phyloP scores from a whole-genome alignment of 1,140 invertebrate genomes.

The Atta texana region DNA sequence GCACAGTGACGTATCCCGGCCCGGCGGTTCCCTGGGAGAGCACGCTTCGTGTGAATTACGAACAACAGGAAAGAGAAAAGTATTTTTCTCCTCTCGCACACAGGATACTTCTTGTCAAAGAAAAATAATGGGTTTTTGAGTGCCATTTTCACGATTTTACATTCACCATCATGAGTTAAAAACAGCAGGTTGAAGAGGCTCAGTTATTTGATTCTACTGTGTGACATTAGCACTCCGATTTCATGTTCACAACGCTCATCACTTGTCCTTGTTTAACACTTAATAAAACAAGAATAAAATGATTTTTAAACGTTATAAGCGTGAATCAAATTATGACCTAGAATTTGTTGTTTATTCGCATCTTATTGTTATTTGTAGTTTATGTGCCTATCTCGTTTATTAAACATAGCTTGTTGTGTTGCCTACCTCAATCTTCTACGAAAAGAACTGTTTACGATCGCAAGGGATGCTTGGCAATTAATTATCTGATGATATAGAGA shows the following conservation, averaged over 20 bases:
- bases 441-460: conserved; percentile 36
- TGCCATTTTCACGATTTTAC: conserved; percentile 23
- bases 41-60: neutral
- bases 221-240: neutral
- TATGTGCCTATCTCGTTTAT: too few relatives aligned
- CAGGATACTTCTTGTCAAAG: conserved; percentile 3
- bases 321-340: too few relatives aligned
- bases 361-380: neutral
- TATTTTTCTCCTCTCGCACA: neutral
- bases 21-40: conserved; percentile 41
- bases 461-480: conserved; percentile 24
- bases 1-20: conserved; percentile 70
- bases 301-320: too few relatives aligned
- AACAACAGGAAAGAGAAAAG: neutral
- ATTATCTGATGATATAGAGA: conserved; percentile 16
- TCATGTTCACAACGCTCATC: too few relatives aligned
- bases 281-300: too few relatives aligned
- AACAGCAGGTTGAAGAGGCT: neutral
- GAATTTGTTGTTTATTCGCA: neutral
- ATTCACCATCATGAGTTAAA: neutral
- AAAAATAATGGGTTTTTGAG: conserved; percentile 1
- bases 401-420: neutral
- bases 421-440: neutral
- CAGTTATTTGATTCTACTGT: conserved; percentile 1
- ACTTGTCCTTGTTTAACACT: too few relatives aligned